A percentile compares a stretch with the other conserved stretches of the same genome.
Evolutionary conservation across 2,113 vertebrate species (phyloP).

Genomic region (Diglossa brunneiventris): DNA sequence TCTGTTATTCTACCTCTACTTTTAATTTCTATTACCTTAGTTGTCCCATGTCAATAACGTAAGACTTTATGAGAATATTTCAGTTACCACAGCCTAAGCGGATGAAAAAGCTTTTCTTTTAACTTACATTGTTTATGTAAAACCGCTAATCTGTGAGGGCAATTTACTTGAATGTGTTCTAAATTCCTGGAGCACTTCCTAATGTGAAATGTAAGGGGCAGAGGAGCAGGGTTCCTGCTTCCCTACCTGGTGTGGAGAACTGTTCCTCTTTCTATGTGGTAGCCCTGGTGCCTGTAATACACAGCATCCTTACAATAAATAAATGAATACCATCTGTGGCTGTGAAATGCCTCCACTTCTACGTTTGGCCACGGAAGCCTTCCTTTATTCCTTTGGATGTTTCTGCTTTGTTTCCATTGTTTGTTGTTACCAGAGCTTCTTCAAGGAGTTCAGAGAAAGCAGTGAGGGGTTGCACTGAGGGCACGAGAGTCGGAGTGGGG

Average conservation of each 20-base stretch:
- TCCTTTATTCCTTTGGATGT: neutral
- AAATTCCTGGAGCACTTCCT: neutral
- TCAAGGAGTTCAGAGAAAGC: neutral
- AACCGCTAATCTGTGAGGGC: neutral
- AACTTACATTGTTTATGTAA: neutral
- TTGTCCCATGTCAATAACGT: neutral
- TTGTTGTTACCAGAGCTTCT: neutral
- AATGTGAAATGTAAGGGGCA: neutral
- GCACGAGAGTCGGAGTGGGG: neutral
- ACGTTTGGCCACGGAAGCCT: neutral
- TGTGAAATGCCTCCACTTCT: neutral
- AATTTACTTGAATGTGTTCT: neutral
- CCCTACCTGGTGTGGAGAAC: neutral
- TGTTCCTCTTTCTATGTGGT: neutral
- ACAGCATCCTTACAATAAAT: neutral
- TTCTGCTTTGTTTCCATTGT: neutral
- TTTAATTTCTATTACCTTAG: neutral
- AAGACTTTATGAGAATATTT: neutral
- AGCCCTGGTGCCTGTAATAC: neutral
- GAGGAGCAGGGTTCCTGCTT: neutral
- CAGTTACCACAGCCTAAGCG: neutral
- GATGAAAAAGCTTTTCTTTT: neutral
- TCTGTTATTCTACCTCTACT: neutral
- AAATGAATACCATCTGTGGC: neutral
- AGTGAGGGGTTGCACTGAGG: neutral